Evolutionary conservation across 2,888 invertebrate species (phyloP).

Genomic region (Volucella bombylans): DNA sequence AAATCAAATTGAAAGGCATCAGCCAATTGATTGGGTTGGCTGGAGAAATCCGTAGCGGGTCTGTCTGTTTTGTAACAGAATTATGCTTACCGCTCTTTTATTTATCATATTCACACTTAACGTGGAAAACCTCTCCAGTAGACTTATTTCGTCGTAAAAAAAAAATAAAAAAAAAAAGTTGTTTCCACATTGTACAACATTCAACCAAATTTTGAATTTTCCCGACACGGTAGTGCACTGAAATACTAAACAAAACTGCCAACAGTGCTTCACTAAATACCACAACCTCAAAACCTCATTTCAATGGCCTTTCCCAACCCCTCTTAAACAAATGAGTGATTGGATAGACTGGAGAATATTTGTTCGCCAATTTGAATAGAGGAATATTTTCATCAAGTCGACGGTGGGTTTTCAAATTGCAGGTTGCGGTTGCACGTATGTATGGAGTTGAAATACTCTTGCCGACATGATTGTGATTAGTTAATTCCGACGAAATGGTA

Average conservation of each 20-base stretch:
- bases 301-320: constrained; percentile 31
- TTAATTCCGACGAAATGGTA: constrained; percentile 52
- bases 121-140: no score
- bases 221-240: not conserved
- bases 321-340: not conserved
- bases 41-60: no score
- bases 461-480: constrained; percentile 54
- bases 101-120: no score
- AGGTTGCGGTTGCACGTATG: constrained; percentile 39
- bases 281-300: constrained; percentile 67
- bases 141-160: no score
- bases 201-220: not conserved
- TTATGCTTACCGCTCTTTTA: no score
- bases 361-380: constrained; percentile 42
- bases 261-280: constrained; percentile 39
- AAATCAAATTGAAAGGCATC: no score
- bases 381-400: constrained; percentile 14
- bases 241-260: constrained; percentile 4
- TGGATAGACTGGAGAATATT: not conserved
- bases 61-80: no score
- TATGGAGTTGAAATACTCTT: constrained; percentile 52
- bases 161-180: no score
- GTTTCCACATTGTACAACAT: no score
- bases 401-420: constrained; percentile 25
- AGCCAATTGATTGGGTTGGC: no score